phyloP scores from a whole-genome alignment of 2,113 vertebrate species.

The Dipodomys ordii region DNA sequence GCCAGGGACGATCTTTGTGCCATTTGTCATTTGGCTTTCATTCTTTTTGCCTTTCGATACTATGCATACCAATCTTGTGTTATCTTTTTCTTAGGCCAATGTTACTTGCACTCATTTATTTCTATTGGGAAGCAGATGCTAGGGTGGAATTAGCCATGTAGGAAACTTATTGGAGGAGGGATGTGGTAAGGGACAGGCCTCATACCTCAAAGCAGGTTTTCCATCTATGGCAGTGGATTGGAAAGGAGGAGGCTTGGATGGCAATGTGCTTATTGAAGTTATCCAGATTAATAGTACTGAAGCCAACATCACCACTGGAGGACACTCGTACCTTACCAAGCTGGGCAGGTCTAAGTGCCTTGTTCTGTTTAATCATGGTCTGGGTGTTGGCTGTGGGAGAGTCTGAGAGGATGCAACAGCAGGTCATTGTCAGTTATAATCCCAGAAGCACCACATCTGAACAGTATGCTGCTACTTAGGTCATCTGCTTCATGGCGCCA shows the following conservation, averaged over 20 bases:
- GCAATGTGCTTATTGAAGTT: background rate
- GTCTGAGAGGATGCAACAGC: background rate
- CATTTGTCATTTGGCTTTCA: background rate
- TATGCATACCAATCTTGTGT: background rate
- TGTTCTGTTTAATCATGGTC: background rate
- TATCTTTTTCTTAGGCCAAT: constrained; percentile 6
- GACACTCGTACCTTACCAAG: background rate
- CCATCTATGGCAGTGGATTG: background rate
- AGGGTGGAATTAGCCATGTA: background rate
- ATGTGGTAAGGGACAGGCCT: background rate
- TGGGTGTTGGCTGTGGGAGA: background rate
- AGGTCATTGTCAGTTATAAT: no score
- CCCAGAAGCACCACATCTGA: background rate
- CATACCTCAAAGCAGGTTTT: background rate
- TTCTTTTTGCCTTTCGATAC: background rate
- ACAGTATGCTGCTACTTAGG: background rate
- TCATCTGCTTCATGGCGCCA: background rate
- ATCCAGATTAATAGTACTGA: background rate
- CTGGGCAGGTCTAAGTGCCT: background rate
- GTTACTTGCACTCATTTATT: background rate
- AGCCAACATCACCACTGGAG: background rate
- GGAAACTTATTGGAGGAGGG: background rate
- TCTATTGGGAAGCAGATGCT: background rate
- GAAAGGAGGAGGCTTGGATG: background rate
- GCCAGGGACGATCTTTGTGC: background rate